Evolutionary conservation across 1,140 invertebrate genomes (phyloP), one percentile per base, ranked within the genome.

Genomic region (Cyclina sinensis): DNA sequence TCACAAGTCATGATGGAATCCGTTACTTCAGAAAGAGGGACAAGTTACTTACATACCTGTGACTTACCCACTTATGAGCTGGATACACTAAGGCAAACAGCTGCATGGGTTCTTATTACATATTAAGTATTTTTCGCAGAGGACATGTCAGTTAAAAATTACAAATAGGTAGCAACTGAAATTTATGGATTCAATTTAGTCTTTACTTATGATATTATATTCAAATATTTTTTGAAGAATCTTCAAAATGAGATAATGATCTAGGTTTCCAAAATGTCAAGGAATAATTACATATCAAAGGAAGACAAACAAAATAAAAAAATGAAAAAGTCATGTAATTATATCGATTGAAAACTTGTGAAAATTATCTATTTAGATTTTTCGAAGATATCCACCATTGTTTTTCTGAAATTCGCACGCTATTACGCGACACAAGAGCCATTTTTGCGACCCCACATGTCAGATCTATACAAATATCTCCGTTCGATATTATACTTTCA

Each of bases 241-340:
- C 14, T 7, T 4, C 27, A 46, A 7, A 79, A 79, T 48, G 5
- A 59, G 78, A 81, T 81, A 59, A 37, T 21, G n/a, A 81, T 81
- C 78, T 35, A 59, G 54, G 78, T 81, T n/a, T 11, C 27, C 9
- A 1, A n/a, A 48, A 81, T 59, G 78, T 81, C 78, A 81, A 81
- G 78, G 78, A 18, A 81, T 37, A 59, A 59, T 81, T 21, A 57
- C 27, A 81, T 59, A 21, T 57, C 57, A 59, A 81, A 81, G 78
- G 57, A 37, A 57, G 37, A 9, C 78, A n/a, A 48, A 59, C 24
- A 62, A 62, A 57, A 62, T 30, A 9, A 54, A 80, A 16, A 57
- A 62, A 37, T 81, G 48, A 12, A 32, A 37, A 62, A 62, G 35
- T 81, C 78, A 81, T 57, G 78, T 62, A 81, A 62, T 81, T 81